A percentile compares a stretch with the other conserved stretches of the same genome.
Evolutionary conservation across 2,797 vertebrate species (phyloP).

Genomic region (Euthynnus affinis): DNA sequence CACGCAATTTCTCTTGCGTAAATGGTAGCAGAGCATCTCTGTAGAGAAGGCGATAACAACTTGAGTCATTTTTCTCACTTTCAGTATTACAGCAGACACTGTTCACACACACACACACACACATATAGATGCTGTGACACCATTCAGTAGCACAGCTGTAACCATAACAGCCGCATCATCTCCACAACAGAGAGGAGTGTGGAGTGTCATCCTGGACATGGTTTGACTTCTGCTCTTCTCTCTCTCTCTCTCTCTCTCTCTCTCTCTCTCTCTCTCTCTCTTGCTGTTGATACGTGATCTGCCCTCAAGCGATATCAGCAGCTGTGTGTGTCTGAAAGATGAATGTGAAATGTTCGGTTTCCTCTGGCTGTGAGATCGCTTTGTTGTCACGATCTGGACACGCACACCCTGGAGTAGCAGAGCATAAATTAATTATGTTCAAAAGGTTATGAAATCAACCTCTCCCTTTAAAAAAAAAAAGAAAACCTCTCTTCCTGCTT

Average conservation of each 20-base stretch:
- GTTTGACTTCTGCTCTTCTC: slow-evolving; percentile 53
- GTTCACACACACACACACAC: slow-evolving; percentile 3
- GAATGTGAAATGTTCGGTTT: slow-evolving; percentile 24
- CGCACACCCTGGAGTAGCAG: neutral
- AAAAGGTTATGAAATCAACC: neutral
- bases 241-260: neutral
- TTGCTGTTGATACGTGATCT: slow-evolving; percentile 26
- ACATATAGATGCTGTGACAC: slow-evolving; percentile 27
- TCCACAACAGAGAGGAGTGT: slow-evolving; percentile 74
- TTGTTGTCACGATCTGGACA: slow-evolving; percentile 6
- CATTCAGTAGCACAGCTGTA: slow-evolving; percentile 54
- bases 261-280: neutral
- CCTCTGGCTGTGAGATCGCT: slow-evolving; percentile 28
- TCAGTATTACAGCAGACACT: neutral
- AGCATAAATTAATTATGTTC: neutral
- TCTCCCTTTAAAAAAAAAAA: too few species aligned
- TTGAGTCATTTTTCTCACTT: neutral
- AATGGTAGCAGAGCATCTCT: neutral
- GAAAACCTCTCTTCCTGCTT: neutral
- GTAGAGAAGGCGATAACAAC: neutral
- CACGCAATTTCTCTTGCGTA: neutral
- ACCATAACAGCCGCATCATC: slow-evolving; percentile 75
- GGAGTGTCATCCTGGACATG: slow-evolving; percentile 52
- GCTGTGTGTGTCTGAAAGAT: slow-evolving; percentile 56
- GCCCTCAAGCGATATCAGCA: slow-evolving; percentile 51